These are phyloP conservation scores for Charina bottae DNA, from an alignment of 2,113 vertebrate species.

Conservation along the genomic window DNA sequence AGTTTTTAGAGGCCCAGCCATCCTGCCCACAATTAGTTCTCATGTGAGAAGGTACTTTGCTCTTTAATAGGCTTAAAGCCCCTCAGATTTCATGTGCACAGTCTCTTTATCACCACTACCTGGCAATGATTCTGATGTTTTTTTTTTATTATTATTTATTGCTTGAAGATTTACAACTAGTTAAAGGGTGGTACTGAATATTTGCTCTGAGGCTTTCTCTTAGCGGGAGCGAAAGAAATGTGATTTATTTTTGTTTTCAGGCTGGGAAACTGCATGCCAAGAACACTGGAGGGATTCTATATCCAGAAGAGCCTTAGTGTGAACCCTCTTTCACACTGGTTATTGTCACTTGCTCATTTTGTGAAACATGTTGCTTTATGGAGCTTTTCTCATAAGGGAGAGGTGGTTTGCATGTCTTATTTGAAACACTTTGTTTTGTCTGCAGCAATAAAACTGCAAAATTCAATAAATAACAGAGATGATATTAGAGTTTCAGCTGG, in stretches of 20 bases:
- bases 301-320: not conserved
- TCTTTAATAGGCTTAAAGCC: not conserved
- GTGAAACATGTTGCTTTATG: not conserved
- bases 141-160: not conserved
- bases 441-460: not conserved
- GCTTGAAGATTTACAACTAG: not conserved
- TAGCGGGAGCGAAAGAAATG: not conserved
- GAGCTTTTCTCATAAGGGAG: not conserved
- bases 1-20: not conserved
- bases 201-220: not conserved
- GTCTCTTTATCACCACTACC: not conserved
- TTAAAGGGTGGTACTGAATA: not conserved
- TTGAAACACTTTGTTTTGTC: not conserved
- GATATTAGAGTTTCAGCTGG: not conserved
- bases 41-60: not conserved
- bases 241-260: not conserved
- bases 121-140: not conserved
- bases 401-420: not conserved
- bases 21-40: not conserved
- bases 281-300: not conserved
- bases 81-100: not conserved
- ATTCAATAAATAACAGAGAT: not conserved
- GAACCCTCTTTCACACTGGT: not conserved
- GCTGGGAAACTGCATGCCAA: not conserved
- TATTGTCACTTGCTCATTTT: not conserved